phyloP scores from a whole-genome alignment of 2,113 vertebrate species.

The Scortum barcoo region DNA sequence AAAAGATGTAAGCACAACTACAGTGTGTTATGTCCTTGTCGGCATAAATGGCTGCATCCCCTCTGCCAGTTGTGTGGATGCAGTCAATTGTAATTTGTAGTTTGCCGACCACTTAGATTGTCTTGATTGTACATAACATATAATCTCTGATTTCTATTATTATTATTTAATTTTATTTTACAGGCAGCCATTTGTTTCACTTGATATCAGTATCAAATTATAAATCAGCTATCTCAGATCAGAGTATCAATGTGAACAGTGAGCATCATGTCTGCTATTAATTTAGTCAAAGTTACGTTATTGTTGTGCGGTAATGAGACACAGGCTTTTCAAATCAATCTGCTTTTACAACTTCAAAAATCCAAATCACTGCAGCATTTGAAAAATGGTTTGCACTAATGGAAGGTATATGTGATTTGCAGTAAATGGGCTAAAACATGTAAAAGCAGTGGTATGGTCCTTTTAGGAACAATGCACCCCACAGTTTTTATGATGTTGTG shows the following conservation, averaged over 20 bases:
- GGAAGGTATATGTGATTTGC: constrained; percentile 40
- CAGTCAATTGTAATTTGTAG: not conserved
- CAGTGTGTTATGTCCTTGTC: not conserved
- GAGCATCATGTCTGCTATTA: constrained; percentile 58
- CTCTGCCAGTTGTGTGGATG: too few relatives aligned
- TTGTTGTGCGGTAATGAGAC: constrained; percentile 65
- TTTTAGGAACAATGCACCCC: constrained; percentile 46
- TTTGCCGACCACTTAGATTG: not conserved
- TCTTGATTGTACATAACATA: not conserved
- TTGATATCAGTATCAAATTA: constrained; percentile 34
- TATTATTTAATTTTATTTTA: too few relatives aligned
- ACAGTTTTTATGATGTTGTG: constrained; percentile 59
- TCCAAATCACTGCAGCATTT: constrained; percentile 38
- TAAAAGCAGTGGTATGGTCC: constrained; percentile 21
- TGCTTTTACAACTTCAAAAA: constrained; percentile 46
- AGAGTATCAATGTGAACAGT: constrained; percentile 23
- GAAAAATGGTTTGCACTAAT: constrained; percentile 50
- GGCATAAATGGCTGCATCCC: not conserved
- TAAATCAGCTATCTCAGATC: constrained; percentile 27
- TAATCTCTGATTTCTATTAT: not conserved
- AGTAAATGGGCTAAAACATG: constrained; percentile 46
- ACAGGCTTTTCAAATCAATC: constrained; percentile 57
- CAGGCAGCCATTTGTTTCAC: constrained; percentile 12
- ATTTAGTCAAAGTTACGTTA: constrained; percentile 50
- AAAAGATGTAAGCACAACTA: too few relatives aligned